These are phyloP conservation scores for Araneus ventricosus DNA, from an alignment of 1,140 invertebrate species.

Conservation along the genomic window DNA sequence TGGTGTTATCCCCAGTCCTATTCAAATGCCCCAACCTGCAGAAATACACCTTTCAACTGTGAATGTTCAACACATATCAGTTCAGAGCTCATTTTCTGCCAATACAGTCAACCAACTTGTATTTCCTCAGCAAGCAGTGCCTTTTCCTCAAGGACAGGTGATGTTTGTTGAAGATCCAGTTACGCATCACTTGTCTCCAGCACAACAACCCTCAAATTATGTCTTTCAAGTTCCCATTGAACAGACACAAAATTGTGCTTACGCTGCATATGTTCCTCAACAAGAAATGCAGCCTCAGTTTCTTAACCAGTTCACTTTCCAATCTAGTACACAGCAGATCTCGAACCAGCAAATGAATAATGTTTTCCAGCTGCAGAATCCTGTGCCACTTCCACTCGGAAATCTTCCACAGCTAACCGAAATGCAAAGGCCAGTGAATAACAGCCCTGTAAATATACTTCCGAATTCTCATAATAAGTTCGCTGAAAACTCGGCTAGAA, in stretches of 20 bases:
- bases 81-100: slow-evolving; percentile 55
- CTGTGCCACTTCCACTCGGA: neutral
- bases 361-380: neutral
- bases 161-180: slow-evolving; percentile 66
- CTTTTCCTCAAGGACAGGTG: slow-evolving; percentile 58
- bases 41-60: slow-evolving; percentile 63
- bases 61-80: slow-evolving; percentile 69
- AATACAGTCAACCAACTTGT: slow-evolving; percentile 40
- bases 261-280: slow-evolving; percentile 32
- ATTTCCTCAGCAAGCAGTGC: slow-evolving; percentile 61
- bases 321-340: slow-evolving; percentile 9
- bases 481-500: neutral
- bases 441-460: neutral
- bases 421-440: neutral
- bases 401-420: neutral
- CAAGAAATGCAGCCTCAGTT: slow-evolving; percentile 48
- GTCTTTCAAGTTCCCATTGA: slow-evolving; percentile 64
- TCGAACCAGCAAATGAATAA: neutral
- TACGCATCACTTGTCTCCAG: slow-evolving; percentile 17
- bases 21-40: slow-evolving; percentile 58
- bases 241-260: slow-evolving; percentile 60
- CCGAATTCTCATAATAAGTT: neutral
- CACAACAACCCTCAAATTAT: slow-evolving; percentile 50
- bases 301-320: slow-evolving; percentile 41
- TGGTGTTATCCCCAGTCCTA: slow-evolving; percentile 42